Conservation (phyloP, 2,113 vertebrate species). For the Paramormyrops kingsleyae region DNA sequence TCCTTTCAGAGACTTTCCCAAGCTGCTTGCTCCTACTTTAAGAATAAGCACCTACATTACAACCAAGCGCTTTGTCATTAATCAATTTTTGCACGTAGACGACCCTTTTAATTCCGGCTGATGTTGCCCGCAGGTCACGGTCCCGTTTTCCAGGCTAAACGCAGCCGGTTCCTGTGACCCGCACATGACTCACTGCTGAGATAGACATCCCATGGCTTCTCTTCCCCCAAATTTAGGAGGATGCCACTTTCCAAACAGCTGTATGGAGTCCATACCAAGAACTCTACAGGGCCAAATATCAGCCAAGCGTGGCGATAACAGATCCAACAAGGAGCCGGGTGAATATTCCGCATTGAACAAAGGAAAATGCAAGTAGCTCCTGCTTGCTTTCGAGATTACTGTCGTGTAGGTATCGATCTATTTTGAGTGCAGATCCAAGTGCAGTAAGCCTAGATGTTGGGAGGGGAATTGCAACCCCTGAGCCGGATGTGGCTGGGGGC, state of each 20-base stretch:
- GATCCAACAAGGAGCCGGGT: neutral
- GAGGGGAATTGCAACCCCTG: neutral
- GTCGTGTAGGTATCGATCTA: neutral
- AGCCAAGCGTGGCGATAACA: neutral
- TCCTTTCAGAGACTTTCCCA: neutral
- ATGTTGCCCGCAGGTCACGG: neutral
- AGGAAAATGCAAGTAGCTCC: neutral
- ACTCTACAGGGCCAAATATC: neutral
- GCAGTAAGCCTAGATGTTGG: neutral
- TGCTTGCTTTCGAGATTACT: neutral
- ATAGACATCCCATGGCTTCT: neutral
- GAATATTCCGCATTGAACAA: neutral
- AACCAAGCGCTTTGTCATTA: neutral
- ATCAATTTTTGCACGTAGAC: neutral
- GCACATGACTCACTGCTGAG: neutral
- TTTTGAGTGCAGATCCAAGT: slow-evolving; percentile 2
- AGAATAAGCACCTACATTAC: neutral
- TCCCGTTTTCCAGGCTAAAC: neutral
- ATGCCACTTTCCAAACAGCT: neutral
- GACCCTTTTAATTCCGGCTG: slow-evolving; percentile 4
- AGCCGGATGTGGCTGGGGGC: neutral
- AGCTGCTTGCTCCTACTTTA: neutral
- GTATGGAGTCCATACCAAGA: neutral
- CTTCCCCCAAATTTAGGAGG: neutral
- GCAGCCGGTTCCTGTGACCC: neutral